Conservation (phyloP, 2,113 vertebrate species). For the Chunga burmeisteri region DNA sequence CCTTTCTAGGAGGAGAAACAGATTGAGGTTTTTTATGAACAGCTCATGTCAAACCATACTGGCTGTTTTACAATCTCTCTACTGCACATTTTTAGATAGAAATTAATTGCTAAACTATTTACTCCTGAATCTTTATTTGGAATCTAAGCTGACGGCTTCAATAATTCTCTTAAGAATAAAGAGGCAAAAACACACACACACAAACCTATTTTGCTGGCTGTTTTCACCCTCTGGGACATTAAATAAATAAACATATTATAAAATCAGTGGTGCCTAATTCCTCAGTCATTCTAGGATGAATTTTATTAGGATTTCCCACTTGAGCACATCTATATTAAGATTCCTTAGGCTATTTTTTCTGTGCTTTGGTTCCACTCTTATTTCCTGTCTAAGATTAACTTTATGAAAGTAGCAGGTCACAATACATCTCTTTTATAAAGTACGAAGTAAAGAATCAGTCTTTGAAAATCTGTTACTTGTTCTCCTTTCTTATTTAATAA, state of each 20-base stretch:
- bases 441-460: slow-evolving; percentile 24
- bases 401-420: slow-evolving; percentile 21
- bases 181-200: not conserved
- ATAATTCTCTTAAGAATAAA: not conserved
- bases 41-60: not conserved
- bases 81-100: not conserved
- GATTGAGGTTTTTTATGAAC: not conserved
- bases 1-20: not conserved
- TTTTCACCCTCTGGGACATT: slow-evolving; percentile 9
- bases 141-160: not conserved
- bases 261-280: slow-evolving; percentile 12
- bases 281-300: not conserved
- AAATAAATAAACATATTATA: slow-evolving; percentile 23
- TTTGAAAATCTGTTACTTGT: slow-evolving; percentile 3
- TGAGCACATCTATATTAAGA: slow-evolving; percentile 43
- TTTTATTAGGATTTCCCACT: slow-evolving; percentile 46
- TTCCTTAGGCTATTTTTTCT: slow-evolving; percentile 42
- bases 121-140: not conserved
- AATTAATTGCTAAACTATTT: slow-evolving; percentile 35
- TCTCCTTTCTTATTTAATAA: slow-evolving; percentile 13
- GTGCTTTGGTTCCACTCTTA: slow-evolving; percentile 7
- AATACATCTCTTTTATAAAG: slow-evolving; percentile 23
- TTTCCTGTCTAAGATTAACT: slow-evolving; percentile 42
- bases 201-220: not conserved
- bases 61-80: not conserved